Evolutionary conservation across 2,113 vertebrate species (phyloP).

Genomic region (Phrynocephalus versicolor): DNA sequence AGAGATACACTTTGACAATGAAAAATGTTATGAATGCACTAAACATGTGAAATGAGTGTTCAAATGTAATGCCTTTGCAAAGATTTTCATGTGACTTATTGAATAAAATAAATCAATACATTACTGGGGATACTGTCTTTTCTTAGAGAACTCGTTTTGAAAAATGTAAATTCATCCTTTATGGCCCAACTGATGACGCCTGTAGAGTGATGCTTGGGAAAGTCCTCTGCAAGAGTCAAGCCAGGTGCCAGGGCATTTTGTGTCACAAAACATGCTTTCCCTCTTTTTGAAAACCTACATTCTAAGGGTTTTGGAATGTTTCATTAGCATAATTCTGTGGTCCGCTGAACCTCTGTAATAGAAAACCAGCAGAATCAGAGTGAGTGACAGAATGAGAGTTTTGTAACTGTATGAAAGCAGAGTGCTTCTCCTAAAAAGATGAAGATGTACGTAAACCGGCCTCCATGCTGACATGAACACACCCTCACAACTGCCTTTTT

Average conservation of each 20-base stretch:
- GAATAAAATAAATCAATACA: neutral
- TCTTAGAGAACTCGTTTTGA: neutral
- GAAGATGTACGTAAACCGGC: neutral
- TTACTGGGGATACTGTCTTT: neutral
- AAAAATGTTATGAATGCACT: neutral
- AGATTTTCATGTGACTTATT: neutral
- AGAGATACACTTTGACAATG: neutral
- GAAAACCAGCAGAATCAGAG: neutral
- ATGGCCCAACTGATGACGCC: neutral
- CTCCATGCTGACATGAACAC: neutral
- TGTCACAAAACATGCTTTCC: neutral
- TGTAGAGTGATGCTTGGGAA: neutral
- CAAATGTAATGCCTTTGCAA: neutral
- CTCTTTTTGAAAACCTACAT: neutral
- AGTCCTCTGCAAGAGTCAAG: neutral
- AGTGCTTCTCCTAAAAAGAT: neutral
- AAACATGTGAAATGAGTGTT: neutral
- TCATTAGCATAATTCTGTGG: neutral
- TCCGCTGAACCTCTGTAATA: neutral
- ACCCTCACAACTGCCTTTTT: neutral
- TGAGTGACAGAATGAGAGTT: neutral
- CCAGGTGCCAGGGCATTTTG: neutral
- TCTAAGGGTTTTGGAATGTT: neutral
- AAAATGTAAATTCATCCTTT: neutral
- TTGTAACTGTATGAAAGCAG: neutral